Base-by-base conservation (phyloP, 2,797 vertebrate species). In the Anguilla pacifica region DNA sequence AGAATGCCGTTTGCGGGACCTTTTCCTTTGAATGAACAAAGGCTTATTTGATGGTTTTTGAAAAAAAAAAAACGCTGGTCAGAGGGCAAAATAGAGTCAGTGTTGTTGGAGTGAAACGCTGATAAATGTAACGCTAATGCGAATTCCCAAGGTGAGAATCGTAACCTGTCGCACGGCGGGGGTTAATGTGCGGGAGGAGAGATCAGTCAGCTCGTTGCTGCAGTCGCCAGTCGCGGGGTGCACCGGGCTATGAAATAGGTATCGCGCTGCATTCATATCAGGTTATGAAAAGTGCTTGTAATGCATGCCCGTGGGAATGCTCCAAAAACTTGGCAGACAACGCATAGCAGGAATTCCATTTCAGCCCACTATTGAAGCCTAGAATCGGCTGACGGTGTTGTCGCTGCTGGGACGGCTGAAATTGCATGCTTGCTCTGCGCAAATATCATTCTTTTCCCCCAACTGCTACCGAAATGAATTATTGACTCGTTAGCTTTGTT, bases 311-410 rank as follows among this genome's bases (percentile, higher is more conserved):
- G 85, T 88, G 85, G 86, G 89, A 91, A 91, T 89, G 91, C 49
- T 91, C 87, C 84, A 86, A 85, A 86, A 86, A 91, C 35, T 92
- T 93, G 91, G 92, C 90, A 84, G 88, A 83, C 22, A 82, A 43
- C 31, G 25, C 92, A 93, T 94, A 91, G 92, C 93, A 86, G 79
- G 57, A 88, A 96, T 96, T 94, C 93, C 93, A 88, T 88, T 17
- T 4, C 89, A 91, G 85, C 93, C 92, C 91, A 93, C 93, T 86
- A 92, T 86, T 91, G 90, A 90, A 91, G 90, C 90, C 90, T 92
- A 83, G 81, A 89, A 90, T 86, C 91, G 35, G 86, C 90, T 61
- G 84, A 85, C 92, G 89, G 86, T 3, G 39, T 87, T 13, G 86
- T 6, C 83, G 74, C 91, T 88, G 87, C 53, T 43, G 77, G 67